Evolutionary conservation across 2,888 invertebrate species (phyloP), one percentile per base, ranked within the genome.

Genomic region (Lasioglossum pauxillum): DNA sequence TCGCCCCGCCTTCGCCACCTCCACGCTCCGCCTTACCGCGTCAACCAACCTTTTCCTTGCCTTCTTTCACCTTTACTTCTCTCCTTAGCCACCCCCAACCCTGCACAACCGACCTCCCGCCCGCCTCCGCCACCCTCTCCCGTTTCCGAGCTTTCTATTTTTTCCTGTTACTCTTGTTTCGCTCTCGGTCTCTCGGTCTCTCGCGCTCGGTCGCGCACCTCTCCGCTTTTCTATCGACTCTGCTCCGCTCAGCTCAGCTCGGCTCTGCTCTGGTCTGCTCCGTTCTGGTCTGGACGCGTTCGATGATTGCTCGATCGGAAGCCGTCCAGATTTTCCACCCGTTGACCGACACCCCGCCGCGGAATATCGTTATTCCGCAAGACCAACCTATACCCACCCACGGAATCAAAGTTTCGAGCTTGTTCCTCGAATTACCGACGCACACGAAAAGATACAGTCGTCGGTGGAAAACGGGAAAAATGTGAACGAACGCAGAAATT

Each of bases 1-100:
- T 92, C 87, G 93, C 93, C 88, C 93, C 93, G 93, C 93, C 93
- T 89, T 89, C 90, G 87, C 92, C 93, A 91, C 93, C 93, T 92
- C 90, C 93, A 92, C 91, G 93, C 93, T 92, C 93, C 93, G 93
- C 93, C 93, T 93, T 88, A 91, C 90, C 88, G 90, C 80, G 84
- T 85, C 84, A 67, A 84, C 88, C 84, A 89, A 83, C 85, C 88
- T 89, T 86, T 87, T 77, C 84, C 80, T 89, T 82, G 64, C 78
- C 84, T 87, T 87, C 85, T 74, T 83, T 84, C 80, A 74, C 85
- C 79, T 80, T 80, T 81, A 76, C 80, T 75, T 73, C 75, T 82
- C 60, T 44, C 60, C 69, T 38, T 57, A 53, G 44, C 67, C 75
- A n/a, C 23, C 67, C 53, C 49, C 69, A 88, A 92, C 92, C 90